phyloP scores from a whole-genome alignment of 2,113 vertebrate species.

The Peucedramus taeniatus region DNA sequence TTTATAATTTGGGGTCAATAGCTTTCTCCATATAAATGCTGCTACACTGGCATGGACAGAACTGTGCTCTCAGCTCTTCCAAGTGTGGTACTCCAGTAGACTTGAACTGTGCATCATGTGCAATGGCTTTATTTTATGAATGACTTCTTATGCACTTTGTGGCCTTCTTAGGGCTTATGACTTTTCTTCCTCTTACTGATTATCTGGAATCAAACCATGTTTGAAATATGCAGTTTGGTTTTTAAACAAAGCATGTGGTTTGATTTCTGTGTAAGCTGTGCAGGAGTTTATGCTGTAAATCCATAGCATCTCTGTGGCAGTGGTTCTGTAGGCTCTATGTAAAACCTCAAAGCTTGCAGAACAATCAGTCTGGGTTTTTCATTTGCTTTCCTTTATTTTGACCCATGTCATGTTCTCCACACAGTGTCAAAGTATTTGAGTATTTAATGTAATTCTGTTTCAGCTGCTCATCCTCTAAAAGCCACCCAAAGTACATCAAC shows the following conservation, averaged over 20 bases:
- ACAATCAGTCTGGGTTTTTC: background rate
- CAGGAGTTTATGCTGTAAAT: background rate
- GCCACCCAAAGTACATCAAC: background rate
- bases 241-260: background rate
- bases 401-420: background rate
- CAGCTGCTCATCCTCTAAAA: background rate
- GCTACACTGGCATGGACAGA: slow-evolving; percentile 38
- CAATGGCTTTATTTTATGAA: slow-evolving; percentile 76
- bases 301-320: background rate
- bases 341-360: background rate
- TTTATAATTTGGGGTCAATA: background rate
- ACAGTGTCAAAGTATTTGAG: background rate
- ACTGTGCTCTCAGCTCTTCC: background rate
- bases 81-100: slow-evolving; percentile 27
- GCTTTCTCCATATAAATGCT: slow-evolving; percentile 34
- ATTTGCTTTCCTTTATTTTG: background rate
- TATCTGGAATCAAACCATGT: slow-evolving; percentile 5
- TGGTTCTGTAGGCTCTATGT: background rate
- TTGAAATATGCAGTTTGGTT: background rate
- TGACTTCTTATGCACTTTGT: slow-evolving; percentile 84
- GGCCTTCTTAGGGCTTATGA: slow-evolving; percentile 75
- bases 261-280: background rate
- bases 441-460: background rate
- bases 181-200: slow-evolving; percentile 46
- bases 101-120: slow-evolving; percentile 59